phyloP scores from a whole-genome alignment of 1,140 invertebrate species.

The Hylaeus volcanicus region DNA sequence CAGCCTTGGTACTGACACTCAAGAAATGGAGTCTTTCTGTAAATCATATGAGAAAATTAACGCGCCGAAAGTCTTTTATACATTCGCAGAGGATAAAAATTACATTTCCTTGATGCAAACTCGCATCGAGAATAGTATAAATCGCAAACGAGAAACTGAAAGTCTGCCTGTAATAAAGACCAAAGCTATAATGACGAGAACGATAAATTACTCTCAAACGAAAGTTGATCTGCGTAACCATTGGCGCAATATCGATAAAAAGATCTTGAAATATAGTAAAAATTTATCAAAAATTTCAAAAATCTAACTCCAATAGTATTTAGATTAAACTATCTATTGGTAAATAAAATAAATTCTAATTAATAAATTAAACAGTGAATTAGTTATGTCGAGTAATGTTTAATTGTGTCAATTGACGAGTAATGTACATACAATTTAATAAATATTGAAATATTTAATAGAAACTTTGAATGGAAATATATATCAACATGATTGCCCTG shows the following conservation, averaged over 20 bases:
- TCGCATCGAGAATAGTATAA: conserved; percentile 15
- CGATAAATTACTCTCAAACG: conserved; percentile 15
- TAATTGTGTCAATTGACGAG: not conserved
- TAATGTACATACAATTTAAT: not conserved
- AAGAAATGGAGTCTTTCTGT: conserved; percentile 32
- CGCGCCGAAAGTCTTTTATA: conserved; percentile 24
- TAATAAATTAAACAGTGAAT: not conserved
- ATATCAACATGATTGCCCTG: conserved; percentile 54
- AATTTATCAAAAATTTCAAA: conserved; percentile 36
- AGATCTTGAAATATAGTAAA: conserved; percentile 50
- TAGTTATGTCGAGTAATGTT: not conserved
- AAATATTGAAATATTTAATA: not conserved
- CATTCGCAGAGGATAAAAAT: conserved; percentile 31
- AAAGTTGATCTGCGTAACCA: conserved; percentile 30
- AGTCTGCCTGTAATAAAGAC: conserved; percentile 21
- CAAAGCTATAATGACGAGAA: conserved; percentile 14
- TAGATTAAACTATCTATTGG: not conserved
- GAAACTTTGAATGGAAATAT: not conserved
- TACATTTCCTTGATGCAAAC: conserved; percentile 22
- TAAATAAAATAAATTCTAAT: not conserved
- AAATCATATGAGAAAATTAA: conserved; percentile 41
- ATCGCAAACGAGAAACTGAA: conserved; percentile 20
- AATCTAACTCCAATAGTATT: not conserved
- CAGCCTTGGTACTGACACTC: conserved; percentile 3
- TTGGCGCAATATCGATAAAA: conserved; percentile 53